Evolutionary conservation across 2,888 invertebrate species (phyloP).

Genomic region (Oscheius sp.): DNA sequence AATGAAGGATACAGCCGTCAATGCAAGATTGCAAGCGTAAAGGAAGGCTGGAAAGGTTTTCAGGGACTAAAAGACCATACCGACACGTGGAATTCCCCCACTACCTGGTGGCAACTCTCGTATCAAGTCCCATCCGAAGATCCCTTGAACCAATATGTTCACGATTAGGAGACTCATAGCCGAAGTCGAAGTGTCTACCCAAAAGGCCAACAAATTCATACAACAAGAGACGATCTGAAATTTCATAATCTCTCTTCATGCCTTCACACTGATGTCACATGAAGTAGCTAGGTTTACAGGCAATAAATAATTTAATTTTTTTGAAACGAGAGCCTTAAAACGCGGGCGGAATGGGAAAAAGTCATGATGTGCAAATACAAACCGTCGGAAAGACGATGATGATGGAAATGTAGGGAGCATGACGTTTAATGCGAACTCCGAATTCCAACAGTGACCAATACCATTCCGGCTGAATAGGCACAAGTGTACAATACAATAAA

Average conservation of each 20-base stretch:
- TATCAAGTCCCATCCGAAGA: slow-evolving; percentile 62
- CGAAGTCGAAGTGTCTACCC: slow-evolving; percentile 53
- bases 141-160: slow-evolving; percentile 57
- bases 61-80: slow-evolving; percentile 28
- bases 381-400: slow-evolving; percentile 63
- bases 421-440: slow-evolving; percentile 63
- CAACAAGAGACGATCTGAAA: slow-evolving; percentile 56
- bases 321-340: neutral
- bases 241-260: neutral
- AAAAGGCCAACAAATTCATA: slow-evolving; percentile 58
- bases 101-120: slow-evolving; percentile 64
- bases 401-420: slow-evolving; percentile 64
- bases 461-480: slow-evolving; percentile 52
- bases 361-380: slow-evolving; percentile 20
- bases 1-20: slow-evolving; percentile 37
- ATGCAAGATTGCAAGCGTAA: slow-evolving; percentile 41
- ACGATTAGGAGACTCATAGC: slow-evolving; percentile 48
- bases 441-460: slow-evolving; percentile 70
- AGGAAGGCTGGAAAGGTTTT: slow-evolving; percentile 34
- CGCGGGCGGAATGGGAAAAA: slow-evolving; percentile 20
- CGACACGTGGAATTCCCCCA: slow-evolving; percentile 62
- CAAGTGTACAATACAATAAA: neutral
- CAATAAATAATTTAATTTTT: slow-evolving; percentile 18
- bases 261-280: neutral
- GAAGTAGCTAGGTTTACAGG: neutral